Evolutionary conservation across 2,888 invertebrate species (phyloP), one percentile per base, ranked within the genome.

Genomic region (Lydus trimaculatus): DNA sequence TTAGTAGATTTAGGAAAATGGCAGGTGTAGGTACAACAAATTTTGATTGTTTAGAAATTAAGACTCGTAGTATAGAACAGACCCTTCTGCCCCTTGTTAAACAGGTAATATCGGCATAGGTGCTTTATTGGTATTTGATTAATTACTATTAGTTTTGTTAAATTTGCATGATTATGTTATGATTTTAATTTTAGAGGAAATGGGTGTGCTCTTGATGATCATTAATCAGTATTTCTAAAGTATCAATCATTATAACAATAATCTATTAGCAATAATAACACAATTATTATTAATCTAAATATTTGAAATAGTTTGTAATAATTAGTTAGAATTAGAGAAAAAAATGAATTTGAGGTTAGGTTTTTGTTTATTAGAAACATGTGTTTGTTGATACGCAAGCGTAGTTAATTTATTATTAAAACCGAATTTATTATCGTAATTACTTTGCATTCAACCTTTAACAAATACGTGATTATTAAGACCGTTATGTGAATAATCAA

Each of bases 11-110:
- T 52, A 52, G 84, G 85, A 85, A 87, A 87, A 88, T 87, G 87
- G 87, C 87, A 87, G 87, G 85, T 85, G 86, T 87, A 86, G 87
- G 86, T 85, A 85, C 86, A 85, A 86, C 87, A 86, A 87, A 87
- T 84, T 86, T 85, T 85, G 87, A 87, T 83, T 86, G 85, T 85
- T 86, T 94, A 86, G 94, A 95, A 89, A 96, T 97, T 85, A 93
- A 94, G 87, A 96, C 96, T 82, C 94, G 93, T 90, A 96, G 96
- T 87, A 94, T 97, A 87, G 97, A 97, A 89, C 94, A 94, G 88
- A 96, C 96, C 80, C 91, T 97, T 82, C 92, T 96, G 84, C 97
- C 97, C 80, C 91, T 97, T 86, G 94, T 97, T 84, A 95, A 95
- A 87, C 96, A 97, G 95, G 97, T 97, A 92, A 87, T 88, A 69